Conservation (phyloP, 2,113 vertebrate species). For the Arothron firmamentum region DNA sequence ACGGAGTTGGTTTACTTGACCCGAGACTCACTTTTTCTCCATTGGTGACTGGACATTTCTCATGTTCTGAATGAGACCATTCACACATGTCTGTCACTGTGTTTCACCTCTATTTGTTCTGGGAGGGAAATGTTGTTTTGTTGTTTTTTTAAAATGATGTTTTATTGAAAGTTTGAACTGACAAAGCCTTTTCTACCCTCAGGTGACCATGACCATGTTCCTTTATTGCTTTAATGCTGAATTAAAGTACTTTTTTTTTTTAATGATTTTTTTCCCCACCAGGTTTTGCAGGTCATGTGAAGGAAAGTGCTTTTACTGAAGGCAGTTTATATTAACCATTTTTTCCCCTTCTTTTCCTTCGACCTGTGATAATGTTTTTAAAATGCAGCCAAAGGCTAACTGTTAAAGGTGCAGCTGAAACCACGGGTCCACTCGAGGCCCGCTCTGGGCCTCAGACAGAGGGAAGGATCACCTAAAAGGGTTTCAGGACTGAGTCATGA, state of each 20-base stretch:
- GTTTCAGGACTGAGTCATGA: conserved; percentile 76
- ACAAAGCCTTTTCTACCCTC: conserved; percentile 2
- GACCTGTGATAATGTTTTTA: conserved; percentile 34
- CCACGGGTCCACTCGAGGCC: conserved; percentile 56
- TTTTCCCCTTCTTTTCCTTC: conserved; percentile 45
- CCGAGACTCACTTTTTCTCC: conserved; percentile 65
- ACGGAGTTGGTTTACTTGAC: conserved; percentile 72
- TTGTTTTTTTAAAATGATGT: conserved; percentile 5
- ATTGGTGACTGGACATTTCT: conserved; percentile 73
- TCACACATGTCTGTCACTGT: conserved; percentile 67
- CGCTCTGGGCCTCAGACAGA: conserved; percentile 54
- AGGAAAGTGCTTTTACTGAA: conserved; percentile 25
- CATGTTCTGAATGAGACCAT: conserved; percentile 77
- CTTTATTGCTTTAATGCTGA: too few species aligned
- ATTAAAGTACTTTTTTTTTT: conserved; percentile 6
- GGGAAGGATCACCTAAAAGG: conserved; percentile 55
- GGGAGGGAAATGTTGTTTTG: conserved; percentile 49
- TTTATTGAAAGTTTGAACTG: not conserved
- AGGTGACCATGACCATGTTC: conserved; percentile 3
- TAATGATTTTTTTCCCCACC: conserved; percentile 22
- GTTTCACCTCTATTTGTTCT: conserved; percentile 52
- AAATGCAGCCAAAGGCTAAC: conserved; percentile 17
- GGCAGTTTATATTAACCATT: conserved; percentile 33
- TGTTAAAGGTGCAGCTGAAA: conserved; percentile 43
- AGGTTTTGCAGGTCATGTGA: conserved; percentile 48